Evolutionary conservation across 1,140 invertebrate species (phyloP), one percentile per base, ranked within the genome.

Genomic region (Eriocheir sinensis): DNA sequence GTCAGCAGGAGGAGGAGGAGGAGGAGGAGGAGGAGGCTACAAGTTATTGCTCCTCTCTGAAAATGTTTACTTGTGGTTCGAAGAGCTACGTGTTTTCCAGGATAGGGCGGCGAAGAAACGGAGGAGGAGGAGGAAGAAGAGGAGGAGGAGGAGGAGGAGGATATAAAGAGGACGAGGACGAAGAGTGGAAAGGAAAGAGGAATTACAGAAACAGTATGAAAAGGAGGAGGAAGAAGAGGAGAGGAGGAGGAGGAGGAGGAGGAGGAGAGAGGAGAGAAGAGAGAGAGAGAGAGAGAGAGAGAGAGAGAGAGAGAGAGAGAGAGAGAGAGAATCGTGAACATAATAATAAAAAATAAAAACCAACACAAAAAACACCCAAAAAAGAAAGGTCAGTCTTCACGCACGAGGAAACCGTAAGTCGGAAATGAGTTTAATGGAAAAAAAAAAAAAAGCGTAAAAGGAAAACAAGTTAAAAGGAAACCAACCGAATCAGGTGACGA

Each of bases 31-130:
- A 53, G 89, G n/a, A 34, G 44, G 2, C 44, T 34, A 91, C 89
- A 53, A 91, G 89, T 91, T 91, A 91, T 91, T 53, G 89, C 89
- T 91, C 89, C 89, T 53, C 89, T 91, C 89, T 34, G 89, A 91
- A 91, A 91, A 91, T 91, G 48, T 91, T 91, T 91, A 53, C 89
- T 38, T 30, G 89, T 30, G 89, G 60, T n/a, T 91, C n/a, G 48
- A 48, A 53, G 89, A 91, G 89, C 53, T 91, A 91, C 89, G 89
- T 91, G 89, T 91, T 91, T 60, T 91, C 41, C n/a, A 48, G 89
- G 89, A 91, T 53, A 27, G 44, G 48, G 44, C 44, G 89, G n/a
- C 89, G 89, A 41, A 27, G 36, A n/a, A 38, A 27, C 15, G 85
- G 38, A n/a, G 40, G 30, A 36, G 8, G 48, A 53, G 9, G 48